Conservation (phyloP, 2,888 invertebrate genomes). For the Aphidoletes aphidimyza region DNA sequence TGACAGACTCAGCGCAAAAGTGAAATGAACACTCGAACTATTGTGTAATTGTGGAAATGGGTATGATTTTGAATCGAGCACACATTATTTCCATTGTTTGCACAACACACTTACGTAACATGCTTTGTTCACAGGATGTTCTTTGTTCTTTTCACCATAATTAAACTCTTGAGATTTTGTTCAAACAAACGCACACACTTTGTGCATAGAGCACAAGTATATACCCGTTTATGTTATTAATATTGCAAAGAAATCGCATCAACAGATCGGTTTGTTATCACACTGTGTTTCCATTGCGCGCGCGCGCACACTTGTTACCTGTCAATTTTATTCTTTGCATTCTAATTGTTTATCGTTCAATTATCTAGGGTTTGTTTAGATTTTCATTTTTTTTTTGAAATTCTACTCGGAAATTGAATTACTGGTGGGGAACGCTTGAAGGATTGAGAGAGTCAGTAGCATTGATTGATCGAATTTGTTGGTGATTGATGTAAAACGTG, state of each 20-base stretch:
- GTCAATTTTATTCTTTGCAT: neutral
- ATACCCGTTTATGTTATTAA: neutral
- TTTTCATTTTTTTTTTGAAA: neutral
- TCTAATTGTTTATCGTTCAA: neutral
- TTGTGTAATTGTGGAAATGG: constrained; percentile 8
- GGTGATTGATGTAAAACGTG: too few relatives aligned
- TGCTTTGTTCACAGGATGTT: neutral
- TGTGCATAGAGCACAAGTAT: neutral
- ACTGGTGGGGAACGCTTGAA: neutral
- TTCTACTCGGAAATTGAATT: neutral
- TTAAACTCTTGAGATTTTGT: constrained; percentile 4
- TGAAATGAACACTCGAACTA: neutral
- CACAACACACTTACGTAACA: neutral
- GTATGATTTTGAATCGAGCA: too few relatives aligned
- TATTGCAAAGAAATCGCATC: neutral
- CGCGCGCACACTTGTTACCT: neutral
- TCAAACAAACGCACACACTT: neutral
- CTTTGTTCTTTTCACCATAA: neutral
- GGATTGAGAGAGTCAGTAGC: too few relatives aligned
- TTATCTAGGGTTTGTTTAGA: neutral
- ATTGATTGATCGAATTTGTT: too few relatives aligned
- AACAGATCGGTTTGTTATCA: neutral
- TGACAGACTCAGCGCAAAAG: neutral
- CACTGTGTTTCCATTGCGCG: neutral
- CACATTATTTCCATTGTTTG: too few relatives aligned